A percentile compares a stretch with the other conserved stretches of the same genome.
Conservation (phyloP, 1,140 invertebrate species). For the Bombus waltoni region DNA sequence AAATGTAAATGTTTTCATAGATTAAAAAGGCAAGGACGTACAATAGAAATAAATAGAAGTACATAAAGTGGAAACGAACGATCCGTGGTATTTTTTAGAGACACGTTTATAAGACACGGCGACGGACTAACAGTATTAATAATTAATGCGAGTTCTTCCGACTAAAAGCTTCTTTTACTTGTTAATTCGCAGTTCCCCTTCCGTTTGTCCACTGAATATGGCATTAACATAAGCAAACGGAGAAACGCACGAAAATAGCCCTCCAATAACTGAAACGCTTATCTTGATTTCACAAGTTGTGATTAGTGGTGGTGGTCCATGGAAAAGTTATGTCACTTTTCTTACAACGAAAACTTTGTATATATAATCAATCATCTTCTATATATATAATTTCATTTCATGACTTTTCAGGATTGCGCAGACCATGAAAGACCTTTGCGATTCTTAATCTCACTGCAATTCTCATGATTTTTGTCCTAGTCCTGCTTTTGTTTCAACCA, state of each 20-base stretch:
- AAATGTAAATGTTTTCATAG: background rate
- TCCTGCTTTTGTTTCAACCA: no score
- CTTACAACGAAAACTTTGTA: no score
- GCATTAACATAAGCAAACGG: slow-evolving; percentile 37
- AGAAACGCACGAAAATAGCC: slow-evolving; percentile 23
- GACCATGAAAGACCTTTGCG: background rate
- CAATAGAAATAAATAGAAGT: background rate
- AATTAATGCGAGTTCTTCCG: slow-evolving; percentile 38
- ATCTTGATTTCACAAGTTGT: background rate
- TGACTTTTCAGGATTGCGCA: background rate
- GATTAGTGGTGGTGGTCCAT: background rate
- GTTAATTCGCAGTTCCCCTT: slow-evolving; percentile 28
- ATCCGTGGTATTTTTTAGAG: background rate
- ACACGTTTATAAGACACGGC: background rate
- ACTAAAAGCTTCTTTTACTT: slow-evolving; percentile 53
- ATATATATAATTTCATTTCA: background rate
- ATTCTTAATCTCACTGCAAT: background rate
- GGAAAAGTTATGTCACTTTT: background rate
- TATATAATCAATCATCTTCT: background rate
- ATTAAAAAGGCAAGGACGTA: background rate
- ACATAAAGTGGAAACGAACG: background rate
- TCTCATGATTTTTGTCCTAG: no score
- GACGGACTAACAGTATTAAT: slow-evolving; percentile 31
- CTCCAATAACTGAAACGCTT: slow-evolving; percentile 11
- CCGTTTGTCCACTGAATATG: background rate